Percentiles rank a stretch among this genome's conserved stretches.
phyloP scores from a whole-genome alignment of 2,888 invertebrate genomes.

The Ennomos fuscantarius region DNA sequence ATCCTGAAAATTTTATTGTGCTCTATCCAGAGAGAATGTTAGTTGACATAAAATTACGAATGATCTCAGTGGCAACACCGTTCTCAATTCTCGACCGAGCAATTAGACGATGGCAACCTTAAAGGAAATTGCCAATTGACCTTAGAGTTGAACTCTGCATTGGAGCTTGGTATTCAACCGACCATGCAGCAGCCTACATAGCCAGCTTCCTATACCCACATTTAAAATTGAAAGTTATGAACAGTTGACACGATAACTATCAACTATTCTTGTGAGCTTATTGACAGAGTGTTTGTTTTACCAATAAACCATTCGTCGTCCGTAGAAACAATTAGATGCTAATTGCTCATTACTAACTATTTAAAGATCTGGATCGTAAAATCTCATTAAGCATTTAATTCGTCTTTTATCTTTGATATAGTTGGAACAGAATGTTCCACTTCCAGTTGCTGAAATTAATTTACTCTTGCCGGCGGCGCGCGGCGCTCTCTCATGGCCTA shows the following conservation, averaged over 20 bases:
- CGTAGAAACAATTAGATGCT: slow-evolving; percentile 1
- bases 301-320: no score
- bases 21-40: neutral
- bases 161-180: slow-evolving; percentile 45
- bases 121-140: slow-evolving; percentile 83
- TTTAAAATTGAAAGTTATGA: no score
- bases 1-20: slow-evolving; percentile 2
- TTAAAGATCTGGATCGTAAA: slow-evolving; percentile 16
- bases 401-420: slow-evolving; percentile 14
- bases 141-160: slow-evolving; percentile 75
- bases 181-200: slow-evolving; percentile 7
- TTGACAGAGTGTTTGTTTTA: no score
- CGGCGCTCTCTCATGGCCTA: slow-evolving; percentile 43
- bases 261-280: no score
- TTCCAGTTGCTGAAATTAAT: slow-evolving; percentile 31
- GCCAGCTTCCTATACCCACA: no score
- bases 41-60: slow-evolving; percentile 43
- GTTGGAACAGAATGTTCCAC: slow-evolving; percentile 17
- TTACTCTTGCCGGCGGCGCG: slow-evolving; percentile 32
- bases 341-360: slow-evolving; percentile 12
- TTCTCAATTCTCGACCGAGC: slow-evolving; percentile 55
- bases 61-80: slow-evolving; percentile 51
- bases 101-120: slow-evolving; percentile 77
- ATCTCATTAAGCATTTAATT: slow-evolving; percentile 24
- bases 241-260: no score